A percentile compares a stretch with the other conserved stretches of the same genome.
Evolutionary conservation across 2,888 invertebrate species (phyloP).

Genomic region (Eulithis prunata): DNA sequence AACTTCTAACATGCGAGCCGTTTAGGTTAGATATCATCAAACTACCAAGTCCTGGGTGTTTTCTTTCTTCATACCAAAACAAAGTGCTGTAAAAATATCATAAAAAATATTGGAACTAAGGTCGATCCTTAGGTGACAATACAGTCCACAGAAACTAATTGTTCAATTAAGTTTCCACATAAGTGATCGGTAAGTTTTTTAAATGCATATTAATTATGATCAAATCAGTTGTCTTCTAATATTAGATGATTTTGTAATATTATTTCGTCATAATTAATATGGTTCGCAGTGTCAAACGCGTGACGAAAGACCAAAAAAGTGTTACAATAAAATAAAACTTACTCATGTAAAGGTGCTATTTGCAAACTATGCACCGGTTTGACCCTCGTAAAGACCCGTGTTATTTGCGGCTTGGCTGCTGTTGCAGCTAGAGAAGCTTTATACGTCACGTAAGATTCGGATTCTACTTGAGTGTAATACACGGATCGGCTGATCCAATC

Average conservation of each 20-base stretch:
- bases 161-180: too few species aligned
- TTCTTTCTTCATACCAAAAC: conserved; percentile 90
- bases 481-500: conserved; percentile 95
- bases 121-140: conserved; percentile 6
- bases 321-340: conserved; percentile 41
- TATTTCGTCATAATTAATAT: too few species aligned
- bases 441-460: conserved; percentile 83
- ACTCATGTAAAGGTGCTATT: conserved; percentile 90
- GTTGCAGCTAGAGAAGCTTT: conserved; percentile 87
- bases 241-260: neutral
- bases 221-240: too few species aligned
- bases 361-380: conserved; percentile 87
- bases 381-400: conserved; percentile 82
- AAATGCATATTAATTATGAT: too few species aligned
- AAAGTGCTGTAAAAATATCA: conserved; percentile 80
- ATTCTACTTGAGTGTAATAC: conserved; percentile 90
- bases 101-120: conserved; percentile 9
- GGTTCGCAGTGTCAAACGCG: conserved; percentile 1
- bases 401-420: conserved; percentile 79
- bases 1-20: conserved; percentile 82
- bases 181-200: too few species aligned
- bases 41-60: conserved; percentile 82
- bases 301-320: neutral
- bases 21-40: conserved; percentile 86
- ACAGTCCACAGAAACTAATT: neutral